Conservation (phyloP, 1,140 invertebrate species). For the Heliconius hewitsoni region DNA sequence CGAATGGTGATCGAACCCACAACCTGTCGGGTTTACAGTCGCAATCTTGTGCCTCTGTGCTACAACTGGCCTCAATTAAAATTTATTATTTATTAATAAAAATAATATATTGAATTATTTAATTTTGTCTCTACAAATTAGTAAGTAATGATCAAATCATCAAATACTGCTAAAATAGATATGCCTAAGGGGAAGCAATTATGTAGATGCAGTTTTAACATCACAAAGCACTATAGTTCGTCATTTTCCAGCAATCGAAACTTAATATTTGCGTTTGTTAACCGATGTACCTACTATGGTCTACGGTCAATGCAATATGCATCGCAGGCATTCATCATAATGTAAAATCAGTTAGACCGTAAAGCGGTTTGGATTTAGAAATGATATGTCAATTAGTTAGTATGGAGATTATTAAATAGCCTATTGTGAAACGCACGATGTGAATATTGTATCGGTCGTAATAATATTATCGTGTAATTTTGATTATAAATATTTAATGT, state of each 20-base stretch:
- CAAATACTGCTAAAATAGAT: not conserved
- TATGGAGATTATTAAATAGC: not conserved
- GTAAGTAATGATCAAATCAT: not conserved
- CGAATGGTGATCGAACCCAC: too few relatives aligned
- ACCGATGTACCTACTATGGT: not conserved
- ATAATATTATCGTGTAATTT: too few relatives aligned
- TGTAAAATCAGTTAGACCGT: conserved; percentile 14
- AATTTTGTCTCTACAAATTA: not conserved
- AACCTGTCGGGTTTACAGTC: too few relatives aligned
- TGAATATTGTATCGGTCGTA: too few relatives aligned
- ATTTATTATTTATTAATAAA: too few relatives aligned
- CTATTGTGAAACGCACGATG: not conserved
- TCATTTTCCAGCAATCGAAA: conserved; percentile 17
- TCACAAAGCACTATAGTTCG: conserved; percentile 4
- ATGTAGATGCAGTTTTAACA: conserved; percentile 16
- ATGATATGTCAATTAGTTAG: conserved; percentile 7
- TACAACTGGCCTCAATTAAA: too few relatives aligned
- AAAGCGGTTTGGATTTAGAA: conserved; percentile 18
- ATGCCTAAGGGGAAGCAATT: not conserved
- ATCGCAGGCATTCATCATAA: conserved; percentile 12
- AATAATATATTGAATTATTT: too few relatives aligned
- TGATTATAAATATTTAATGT: too few relatives aligned
- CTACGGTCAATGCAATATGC: conserved; percentile 9
- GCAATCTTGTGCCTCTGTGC: too few relatives aligned
- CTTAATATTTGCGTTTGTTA: conserved; percentile 24